These are phyloP conservation scores for Cyanoliseus patagonus DNA, from an alignment of 2,113 vertebrate species.

Conservation along the genomic window DNA sequence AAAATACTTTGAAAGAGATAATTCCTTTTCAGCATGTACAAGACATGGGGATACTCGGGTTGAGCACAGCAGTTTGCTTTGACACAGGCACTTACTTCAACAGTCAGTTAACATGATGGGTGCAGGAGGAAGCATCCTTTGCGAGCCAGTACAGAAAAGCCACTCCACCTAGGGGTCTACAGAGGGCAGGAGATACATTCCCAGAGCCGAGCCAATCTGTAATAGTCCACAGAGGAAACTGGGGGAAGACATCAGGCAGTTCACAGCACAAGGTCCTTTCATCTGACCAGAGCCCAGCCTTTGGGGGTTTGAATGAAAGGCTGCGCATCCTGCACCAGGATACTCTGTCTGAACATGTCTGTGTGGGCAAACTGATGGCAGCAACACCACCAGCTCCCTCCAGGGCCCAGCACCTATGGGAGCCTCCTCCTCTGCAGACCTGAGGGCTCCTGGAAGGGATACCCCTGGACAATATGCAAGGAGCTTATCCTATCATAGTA, in stretches of 20 bases:
- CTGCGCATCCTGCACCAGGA: neutral
- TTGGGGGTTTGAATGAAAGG: neutral
- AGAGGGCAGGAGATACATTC: neutral
- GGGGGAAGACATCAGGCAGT: neutral
- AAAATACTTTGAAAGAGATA: slow-evolving; percentile 68
- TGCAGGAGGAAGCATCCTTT: slow-evolving; percentile 14
- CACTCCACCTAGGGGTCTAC: neutral
- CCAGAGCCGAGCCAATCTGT: neutral
- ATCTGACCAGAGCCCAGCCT: neutral
- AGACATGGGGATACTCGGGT: slow-evolving; percentile 7
- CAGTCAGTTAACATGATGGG: neutral
- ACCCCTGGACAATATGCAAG: neutral
- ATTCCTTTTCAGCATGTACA: slow-evolving; percentile 54
- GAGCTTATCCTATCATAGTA: neutral
- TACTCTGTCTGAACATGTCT: neutral
- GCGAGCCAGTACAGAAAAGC: slow-evolving; percentile 38
- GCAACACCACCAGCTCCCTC: neutral
- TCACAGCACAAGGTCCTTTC: neutral
- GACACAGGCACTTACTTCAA: slow-evolving; percentile 42
- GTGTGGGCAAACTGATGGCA: neutral
- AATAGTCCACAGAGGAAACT: slow-evolving; percentile 41
- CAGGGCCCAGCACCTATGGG: neutral
- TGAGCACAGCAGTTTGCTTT: slow-evolving; percentile 38
- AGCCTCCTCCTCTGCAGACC: neutral
- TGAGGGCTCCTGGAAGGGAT: neutral